Evolutionary conservation across 2,888 invertebrate genomes (phyloP).

Genomic region (Acleris literana): DNA sequence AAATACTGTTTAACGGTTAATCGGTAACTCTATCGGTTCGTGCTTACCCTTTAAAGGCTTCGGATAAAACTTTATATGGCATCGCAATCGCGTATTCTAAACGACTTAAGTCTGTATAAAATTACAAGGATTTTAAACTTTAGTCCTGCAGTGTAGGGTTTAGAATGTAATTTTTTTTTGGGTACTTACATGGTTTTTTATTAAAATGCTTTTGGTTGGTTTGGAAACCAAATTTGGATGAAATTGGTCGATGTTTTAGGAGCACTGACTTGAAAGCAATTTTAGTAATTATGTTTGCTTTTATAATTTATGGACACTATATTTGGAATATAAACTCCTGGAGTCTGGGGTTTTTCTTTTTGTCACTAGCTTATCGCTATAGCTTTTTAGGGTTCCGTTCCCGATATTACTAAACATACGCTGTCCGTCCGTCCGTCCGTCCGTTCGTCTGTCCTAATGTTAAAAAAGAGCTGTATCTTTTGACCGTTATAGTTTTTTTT

Average conservation of each 20-base stretch:
- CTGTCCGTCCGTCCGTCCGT: no score
- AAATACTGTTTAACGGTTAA: slow-evolving; percentile 41
- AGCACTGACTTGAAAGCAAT: no score
- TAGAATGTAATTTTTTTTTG: background rate
- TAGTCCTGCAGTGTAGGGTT: background rate
- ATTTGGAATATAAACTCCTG: no score
- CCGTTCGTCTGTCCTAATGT: no score
- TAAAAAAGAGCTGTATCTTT: no score
- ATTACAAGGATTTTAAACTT: background rate
- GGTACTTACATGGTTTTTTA: background rate
- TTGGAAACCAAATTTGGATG: slow-evolving; percentile 32
- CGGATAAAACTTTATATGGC: slow-evolving; percentile 26
- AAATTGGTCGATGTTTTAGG: slow-evolving; percentile 23
- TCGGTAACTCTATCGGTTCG: slow-evolving; percentile 37
- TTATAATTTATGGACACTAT: no score
- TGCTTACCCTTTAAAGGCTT: slow-evolving; percentile 39
- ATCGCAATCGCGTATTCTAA: background rate
- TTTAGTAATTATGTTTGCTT: no score
- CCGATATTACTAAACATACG: no score
- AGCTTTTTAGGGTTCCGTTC: no score
- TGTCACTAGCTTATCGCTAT: no score
- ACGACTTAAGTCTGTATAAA: background rate
- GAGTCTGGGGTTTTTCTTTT: no score
- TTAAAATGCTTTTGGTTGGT: slow-evolving; percentile 9
- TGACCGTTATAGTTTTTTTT: no score